phyloP scores from a whole-genome alignment of 2,888 invertebrate species.

The Craniophora ligustri region DNA sequence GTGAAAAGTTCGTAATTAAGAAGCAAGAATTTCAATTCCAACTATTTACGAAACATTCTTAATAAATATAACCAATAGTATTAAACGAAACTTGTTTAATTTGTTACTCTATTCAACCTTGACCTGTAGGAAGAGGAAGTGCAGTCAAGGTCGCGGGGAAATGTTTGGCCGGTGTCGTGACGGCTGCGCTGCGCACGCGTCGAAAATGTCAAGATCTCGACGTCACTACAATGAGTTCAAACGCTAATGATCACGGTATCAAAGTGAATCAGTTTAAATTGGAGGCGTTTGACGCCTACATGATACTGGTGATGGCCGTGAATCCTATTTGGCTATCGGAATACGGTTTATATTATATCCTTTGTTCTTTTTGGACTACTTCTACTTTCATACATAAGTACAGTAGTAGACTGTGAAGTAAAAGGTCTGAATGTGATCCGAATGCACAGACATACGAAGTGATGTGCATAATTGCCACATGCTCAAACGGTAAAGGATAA shows the following conservation, averaged over 20 bases:
- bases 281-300: background rate
- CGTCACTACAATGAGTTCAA: constrained; percentile 55
- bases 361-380: background rate
- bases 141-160: constrained; percentile 72
- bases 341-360: background rate
- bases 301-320: constrained; percentile 7
- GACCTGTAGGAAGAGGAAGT: constrained; percentile 76
- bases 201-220: constrained; percentile 78
- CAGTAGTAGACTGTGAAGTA: no score
- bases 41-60: background rate
- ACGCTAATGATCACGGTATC: constrained; percentile 51
- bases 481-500: no score
- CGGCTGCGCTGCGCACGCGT: constrained; percentile 60
- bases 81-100: constrained; percentile 1
- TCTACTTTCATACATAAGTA: no score
- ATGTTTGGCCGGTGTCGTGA: constrained; percentile 69
- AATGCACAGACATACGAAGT: no score
- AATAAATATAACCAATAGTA: constrained; percentile 4
- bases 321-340: constrained; percentile 2
- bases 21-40: background rate
- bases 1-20: background rate
- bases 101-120: constrained; percentile 56
- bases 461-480: no score
- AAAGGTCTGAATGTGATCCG: no score
- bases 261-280: constrained; percentile 14